phyloP scores from a whole-genome alignment of 1,140 invertebrate species.

The Trissolcus basalis region DNA sequence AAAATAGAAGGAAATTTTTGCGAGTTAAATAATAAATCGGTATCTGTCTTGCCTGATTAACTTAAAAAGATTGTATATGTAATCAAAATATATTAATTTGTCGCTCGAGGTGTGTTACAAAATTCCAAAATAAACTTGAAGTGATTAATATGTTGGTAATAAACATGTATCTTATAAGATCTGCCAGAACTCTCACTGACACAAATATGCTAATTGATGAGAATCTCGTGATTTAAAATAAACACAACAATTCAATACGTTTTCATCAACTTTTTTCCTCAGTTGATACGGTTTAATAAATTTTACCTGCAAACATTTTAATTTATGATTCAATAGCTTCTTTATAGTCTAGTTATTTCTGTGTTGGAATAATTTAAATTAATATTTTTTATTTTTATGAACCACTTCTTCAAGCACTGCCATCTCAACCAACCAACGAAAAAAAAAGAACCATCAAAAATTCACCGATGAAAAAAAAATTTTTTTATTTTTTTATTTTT shows the following conservation, averaged over 20 bases:
- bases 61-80: slow-evolving; percentile 24
- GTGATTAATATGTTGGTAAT: slow-evolving; percentile 54
- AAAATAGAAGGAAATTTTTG: neutral
- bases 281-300: too few relatives aligned
- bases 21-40: neutral
- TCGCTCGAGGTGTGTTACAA: slow-evolving; percentile 15
- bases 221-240: slow-evolving; percentile 1
- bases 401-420: too few relatives aligned
- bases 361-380: too few relatives aligned
- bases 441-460: too few relatives aligned
- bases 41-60: slow-evolving; percentile 8
- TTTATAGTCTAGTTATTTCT: too few relatives aligned
- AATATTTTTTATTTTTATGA: too few relatives aligned
- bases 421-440: too few relatives aligned
- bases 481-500: neutral
- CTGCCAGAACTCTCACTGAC: slow-evolving; percentile 44
- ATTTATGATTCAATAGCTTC: too few relatives aligned
- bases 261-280: too few relatives aligned
- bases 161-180: slow-evolving; percentile 42
- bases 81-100: slow-evolving; percentile 46
- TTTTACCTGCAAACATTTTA: too few relatives aligned
- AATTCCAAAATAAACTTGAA: slow-evolving; percentile 46
- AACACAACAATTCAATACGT: too few relatives aligned
- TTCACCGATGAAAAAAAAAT: too few relatives aligned
- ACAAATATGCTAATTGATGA: slow-evolving; percentile 41